Conservation (phyloP, 2,797 vertebrate species). For the Rhinoraja longicauda region DNA sequence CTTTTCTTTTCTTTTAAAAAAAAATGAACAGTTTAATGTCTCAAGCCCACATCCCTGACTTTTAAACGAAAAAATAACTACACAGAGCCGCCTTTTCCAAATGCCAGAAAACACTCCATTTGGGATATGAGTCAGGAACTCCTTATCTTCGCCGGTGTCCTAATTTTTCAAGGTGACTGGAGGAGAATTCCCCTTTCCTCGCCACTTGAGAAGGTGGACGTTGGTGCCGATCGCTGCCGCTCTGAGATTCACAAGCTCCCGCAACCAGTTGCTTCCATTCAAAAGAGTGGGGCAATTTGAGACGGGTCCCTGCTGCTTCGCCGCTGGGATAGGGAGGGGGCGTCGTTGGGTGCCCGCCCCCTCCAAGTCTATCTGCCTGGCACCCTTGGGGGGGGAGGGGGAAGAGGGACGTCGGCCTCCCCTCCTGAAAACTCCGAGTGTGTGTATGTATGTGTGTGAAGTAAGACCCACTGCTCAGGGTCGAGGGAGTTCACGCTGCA, state of each 20-base stretch:
- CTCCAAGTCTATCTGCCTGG: neutral
- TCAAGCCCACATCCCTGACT: neutral
- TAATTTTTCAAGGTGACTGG: constrained; percentile 26
- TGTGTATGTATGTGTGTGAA: neutral
- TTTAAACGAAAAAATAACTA: neutral
- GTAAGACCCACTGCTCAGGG: neutral
- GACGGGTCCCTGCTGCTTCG: constrained; percentile 26
- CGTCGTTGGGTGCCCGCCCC: neutral
- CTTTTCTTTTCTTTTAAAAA: neutral
- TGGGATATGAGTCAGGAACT: neutral
- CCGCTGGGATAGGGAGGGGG: constrained; percentile 37
- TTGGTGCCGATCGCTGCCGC: neutral
- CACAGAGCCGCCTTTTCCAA: neutral
- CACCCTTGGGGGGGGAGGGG: too few species aligned
- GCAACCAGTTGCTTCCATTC: constrained; percentile 14
- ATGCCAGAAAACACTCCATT: neutral
- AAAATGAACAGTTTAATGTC: neutral
- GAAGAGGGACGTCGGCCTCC: neutral
- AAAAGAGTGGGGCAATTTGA: neutral
- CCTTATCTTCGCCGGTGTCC: neutral
- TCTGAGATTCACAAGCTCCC: constrained; percentile 29
- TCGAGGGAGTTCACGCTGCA: neutral
- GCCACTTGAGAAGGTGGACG: constrained; percentile 10
- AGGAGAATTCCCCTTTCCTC: neutral
- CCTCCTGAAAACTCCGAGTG: too few species aligned